A percentile compares a stretch with the other conserved stretches of the same genome.
Evolutionary conservation across 2,113 vertebrate genomes (phyloP).

Genomic region (Rallus limicola): DNA sequence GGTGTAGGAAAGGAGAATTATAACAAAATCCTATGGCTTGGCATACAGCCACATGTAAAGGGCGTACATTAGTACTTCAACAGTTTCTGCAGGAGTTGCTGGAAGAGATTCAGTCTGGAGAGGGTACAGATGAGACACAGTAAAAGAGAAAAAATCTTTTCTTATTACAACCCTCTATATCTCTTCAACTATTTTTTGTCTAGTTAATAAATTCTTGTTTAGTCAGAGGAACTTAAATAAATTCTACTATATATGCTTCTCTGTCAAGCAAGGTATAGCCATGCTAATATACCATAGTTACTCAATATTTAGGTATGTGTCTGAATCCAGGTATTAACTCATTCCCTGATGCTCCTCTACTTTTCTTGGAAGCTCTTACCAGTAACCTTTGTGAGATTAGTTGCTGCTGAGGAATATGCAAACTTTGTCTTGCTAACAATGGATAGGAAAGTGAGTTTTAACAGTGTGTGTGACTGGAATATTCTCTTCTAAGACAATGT

Average conservation of each 20-base stretch:
- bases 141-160: not conserved
- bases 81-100: conserved; percentile 47
- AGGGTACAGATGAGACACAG: not conserved
- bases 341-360: not conserved
- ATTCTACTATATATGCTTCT: conserved; percentile 2
- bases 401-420: not conserved
- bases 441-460: not conserved
- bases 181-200: not conserved
- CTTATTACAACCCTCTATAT: not conserved
- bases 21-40: conserved; percentile 55
- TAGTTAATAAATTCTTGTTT: conserved; percentile 18
- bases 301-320: not conserved
- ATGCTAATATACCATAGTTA: not conserved
- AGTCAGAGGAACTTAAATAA: conserved; percentile 17
- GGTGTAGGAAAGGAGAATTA: conserved; percentile 48
- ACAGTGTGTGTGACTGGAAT: not conserved
- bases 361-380: not conserved
- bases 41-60: conserved; percentile 56
- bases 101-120: conserved; percentile 7
- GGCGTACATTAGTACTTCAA: conserved; percentile 15
- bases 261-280: not conserved
- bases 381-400: not conserved
- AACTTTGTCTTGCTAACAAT: not conserved
- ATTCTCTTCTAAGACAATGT: not conserved
- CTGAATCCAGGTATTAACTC: not conserved